Base-by-base conservation (phyloP, 2,797 vertebrate genomes). In the Botia almorhae region DNA sequence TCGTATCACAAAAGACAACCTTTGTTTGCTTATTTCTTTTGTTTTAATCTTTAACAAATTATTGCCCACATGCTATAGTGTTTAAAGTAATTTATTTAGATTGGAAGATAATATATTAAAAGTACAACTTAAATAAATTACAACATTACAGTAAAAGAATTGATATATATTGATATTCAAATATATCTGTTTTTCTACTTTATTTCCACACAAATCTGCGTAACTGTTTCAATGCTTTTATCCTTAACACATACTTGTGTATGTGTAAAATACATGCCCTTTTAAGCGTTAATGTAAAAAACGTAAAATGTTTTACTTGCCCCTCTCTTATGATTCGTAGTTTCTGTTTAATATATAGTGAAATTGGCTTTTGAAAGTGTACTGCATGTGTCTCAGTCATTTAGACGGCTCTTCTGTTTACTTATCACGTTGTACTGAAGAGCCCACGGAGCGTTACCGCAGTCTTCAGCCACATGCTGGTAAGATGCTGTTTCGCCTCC, bases 91-190 rank as follows among this genome's bases (percentile, higher is more conserved):
- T 60, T 69, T 58, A 69, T 68, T 77, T 26, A 46, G 10, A 46
- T 46, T 46, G 43, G 2, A 46, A 46, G 43, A 46, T 46, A 33
- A 26, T 56, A 13, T 55, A 58, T 48, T 58, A 23, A 19, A 77
- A 55, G 23, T 56, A 77, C 51, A 69, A 6, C 60, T 17, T 48
- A 36, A 78, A 36, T 1, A 29, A 29, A 55, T 69, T 17, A 33
- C 23, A 55, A 16, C 16, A 39, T 10, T 68, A 76, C 64, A 68
- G 64, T 76, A 76, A 58, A 76, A 58, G 43, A 13, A 33, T 67
- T 10, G n/a, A n/a, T n/a, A n/a, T 68, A 14, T 8, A 56, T 1
- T 23, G 11, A 4, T 23, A 19, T 19, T 19, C 8, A 58, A 58
- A 21, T 58, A 21, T 58, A 23, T 21, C 10, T 46, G 43, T 46